These are phyloP conservation scores for Hapalemur alaotrensis DNA, from an alignment of 2,797 vertebrate genomes.

Conservation along the genomic window DNA sequence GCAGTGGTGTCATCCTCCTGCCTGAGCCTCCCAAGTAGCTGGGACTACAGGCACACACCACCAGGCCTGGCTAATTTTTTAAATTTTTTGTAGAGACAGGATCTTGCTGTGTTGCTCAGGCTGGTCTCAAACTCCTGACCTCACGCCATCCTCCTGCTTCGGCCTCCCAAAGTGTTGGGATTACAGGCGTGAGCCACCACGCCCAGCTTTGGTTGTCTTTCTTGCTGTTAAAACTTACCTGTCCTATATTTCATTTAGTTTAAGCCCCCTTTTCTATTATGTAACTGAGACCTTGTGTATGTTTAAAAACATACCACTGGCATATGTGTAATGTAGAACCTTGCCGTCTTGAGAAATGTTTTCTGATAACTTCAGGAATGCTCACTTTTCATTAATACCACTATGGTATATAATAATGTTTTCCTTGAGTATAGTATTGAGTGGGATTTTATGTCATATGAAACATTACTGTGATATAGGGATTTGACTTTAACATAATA, in stretches of 20 bases:
- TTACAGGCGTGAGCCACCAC: background rate
- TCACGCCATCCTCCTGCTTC: background rate
- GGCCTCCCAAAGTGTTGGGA: background rate
- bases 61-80: background rate
- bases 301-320: background rate
- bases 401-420: background rate
- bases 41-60: background rate
- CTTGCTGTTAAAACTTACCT: background rate
- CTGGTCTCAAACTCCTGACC: background rate
- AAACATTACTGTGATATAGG: background rate
- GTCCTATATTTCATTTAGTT: background rate
- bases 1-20: background rate
- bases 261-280: background rate
- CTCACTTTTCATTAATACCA: background rate
- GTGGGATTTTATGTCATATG: background rate
- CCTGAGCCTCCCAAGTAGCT: background rate
- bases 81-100: background rate
- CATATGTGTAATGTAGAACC: background rate
- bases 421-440: background rate
- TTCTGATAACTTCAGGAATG: background rate
- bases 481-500: background rate
- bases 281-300: background rate
- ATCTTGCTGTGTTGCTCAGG: background rate
- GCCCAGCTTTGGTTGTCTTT: background rate
- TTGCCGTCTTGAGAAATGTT: constrained; percentile 9